These are phyloP conservation scores for Acanthopagrus latus DNA, from an alignment of 2,797 vertebrate species.

Conservation along the genomic window DNA sequence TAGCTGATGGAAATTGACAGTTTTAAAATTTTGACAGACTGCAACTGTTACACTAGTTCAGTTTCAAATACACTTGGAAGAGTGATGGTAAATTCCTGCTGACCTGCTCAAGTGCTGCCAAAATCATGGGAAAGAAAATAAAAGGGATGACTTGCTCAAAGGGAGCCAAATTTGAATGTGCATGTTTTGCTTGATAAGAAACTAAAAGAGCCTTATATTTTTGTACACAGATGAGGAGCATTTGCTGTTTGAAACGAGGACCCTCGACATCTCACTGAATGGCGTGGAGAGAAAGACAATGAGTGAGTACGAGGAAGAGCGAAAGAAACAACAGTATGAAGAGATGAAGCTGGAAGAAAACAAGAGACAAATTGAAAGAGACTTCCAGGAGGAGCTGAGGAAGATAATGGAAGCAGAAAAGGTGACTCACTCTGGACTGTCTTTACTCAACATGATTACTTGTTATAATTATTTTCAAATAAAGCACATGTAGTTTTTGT, in stretches of 20 bases:
- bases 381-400: slow-evolving; percentile 87
- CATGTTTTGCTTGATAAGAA: neutral
- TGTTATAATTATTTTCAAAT: neutral
- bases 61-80: no score
- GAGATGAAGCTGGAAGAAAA: slow-evolving; percentile 80
- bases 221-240: slow-evolving; percentile 70
- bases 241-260: slow-evolving; percentile 73
- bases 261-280: slow-evolving; percentile 78
- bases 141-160: no score
- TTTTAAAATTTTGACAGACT: neutral
- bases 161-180: neutral
- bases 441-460: neutral
- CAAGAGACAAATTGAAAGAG: slow-evolving; percentile 70
- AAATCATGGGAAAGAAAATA: neutral
- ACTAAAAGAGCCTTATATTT: neutral
- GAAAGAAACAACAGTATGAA: slow-evolving; percentile 69
- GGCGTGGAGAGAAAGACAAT: slow-evolving; percentile 77
- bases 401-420: slow-evolving; percentile 67
- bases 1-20: neutral
- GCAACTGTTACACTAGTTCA: neutral
- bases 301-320: slow-evolving; percentile 68
- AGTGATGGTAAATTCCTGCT: no score
- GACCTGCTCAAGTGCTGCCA: no score
- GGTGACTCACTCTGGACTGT: slow-evolving; percentile 57
- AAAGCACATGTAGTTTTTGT: neutral